Base-by-base conservation (phyloP, 2,888 invertebrate species). In the Oxyteleia sp. region DNA sequence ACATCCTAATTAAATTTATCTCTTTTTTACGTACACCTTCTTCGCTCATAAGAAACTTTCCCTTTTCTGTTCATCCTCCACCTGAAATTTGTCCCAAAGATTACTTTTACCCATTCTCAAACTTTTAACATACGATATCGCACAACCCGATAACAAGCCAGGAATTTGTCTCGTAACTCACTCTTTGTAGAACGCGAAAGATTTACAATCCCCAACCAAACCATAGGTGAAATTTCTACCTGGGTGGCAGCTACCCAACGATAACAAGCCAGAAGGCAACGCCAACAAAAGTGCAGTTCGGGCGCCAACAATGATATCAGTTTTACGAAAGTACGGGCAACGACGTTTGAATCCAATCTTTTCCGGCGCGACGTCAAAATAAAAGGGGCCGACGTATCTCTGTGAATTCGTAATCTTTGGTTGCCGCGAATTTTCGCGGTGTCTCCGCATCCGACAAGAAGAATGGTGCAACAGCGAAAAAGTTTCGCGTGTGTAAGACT, bases 321-420 rank as follows among this genome's bases (percentile, higher is more conserved):
- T 43, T 61, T 61, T 13, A 16, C 59, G 18, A 35, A n/a, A 13
- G 13, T 20, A 15, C 13, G 29, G 29, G 8, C 26, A 51, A 20
- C 38, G 55, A 35, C 20, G 35, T 16, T 55, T 51, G 29, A 29
- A 55, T 55, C 38, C 38, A 18, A 55, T 55, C n/a, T 35, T 35
- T 16, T 13, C 15, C n/a, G 15, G 38, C 3, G 18, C 18, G 55
- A 53, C 29, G 16, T 15, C 18, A 55, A 55, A 38, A 55, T 55
- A 55, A 55, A 18, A 35, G 55, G 18, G 16, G 8, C 29, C 16
- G 45, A 29, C 64, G 49, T 64, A 53, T 26, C 26, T 38, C 41
- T 20, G 20, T 55, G 47, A 64, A 71, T 59, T 15, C 13, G 47
- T 59, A 71, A 71, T 59, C 69, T 71, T 59, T 20, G 26, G 35